Percentiles rank a stretch among this genome's conserved stretches.
These are phyloP conservation scores for Pyrrhia umbra DNA, from an alignment of 2,888 invertebrate genomes.

Conservation along the genomic window DNA sequence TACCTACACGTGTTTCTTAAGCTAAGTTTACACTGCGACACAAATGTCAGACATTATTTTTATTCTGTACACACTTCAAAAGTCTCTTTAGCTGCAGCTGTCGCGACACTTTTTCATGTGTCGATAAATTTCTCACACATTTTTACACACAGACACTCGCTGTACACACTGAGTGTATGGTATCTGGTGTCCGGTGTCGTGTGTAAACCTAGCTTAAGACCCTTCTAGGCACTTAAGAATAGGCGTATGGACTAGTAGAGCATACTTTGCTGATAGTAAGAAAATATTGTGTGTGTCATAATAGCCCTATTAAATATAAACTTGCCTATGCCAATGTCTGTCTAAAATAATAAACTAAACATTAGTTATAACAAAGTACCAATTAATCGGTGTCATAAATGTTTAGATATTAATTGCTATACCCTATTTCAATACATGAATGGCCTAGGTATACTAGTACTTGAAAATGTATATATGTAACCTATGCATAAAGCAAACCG, in stretches of 20 bases:
- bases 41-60: no score
- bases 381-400: slow-evolving; percentile 16
- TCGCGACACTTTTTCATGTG: no score
- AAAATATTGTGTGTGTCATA: not conserved
- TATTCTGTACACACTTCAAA: no score
- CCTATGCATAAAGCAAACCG: not conserved
- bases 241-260: not conserved
- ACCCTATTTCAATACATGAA: not conserved
- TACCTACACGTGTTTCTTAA: no score
- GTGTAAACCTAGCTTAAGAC: no score
- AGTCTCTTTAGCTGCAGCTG: no score
- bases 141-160: no score
- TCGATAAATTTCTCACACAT: no score
- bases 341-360: not conserved
- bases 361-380: slow-evolving; percentile 10
- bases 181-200: no score
- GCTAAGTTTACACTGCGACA: no score
- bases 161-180: no score
- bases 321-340: not conserved
- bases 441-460: not conserved
- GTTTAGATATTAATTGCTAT: not conserved
- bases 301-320: not conserved
- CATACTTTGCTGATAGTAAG: no score
- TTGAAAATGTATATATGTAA: slow-evolving; percentile 1
- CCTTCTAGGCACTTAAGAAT: not conserved